Conservation (phyloP, 2,797 vertebrate genomes). For the Danio tinwini region DNA sequence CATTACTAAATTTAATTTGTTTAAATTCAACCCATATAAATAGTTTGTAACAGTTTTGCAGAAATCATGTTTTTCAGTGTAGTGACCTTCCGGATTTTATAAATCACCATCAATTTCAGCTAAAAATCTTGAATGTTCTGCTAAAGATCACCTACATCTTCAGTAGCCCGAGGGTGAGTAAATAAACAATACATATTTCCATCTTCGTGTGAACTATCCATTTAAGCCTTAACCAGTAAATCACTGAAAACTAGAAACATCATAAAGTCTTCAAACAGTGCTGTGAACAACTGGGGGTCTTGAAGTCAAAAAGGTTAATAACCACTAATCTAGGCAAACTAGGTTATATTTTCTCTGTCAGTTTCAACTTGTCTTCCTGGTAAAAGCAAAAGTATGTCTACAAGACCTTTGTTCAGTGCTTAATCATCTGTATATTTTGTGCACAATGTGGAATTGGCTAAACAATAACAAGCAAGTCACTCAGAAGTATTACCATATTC, state of each 20-base stretch:
- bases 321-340: background rate
- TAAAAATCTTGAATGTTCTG: too few species aligned
- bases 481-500: slow-evolving; percentile 5
- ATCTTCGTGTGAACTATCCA: too few species aligned
- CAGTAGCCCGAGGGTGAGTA: too few species aligned
- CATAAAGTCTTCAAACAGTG: background rate
- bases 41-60: too few species aligned
- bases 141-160: too few species aligned
- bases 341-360: background rate
- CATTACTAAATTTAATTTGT: too few species aligned
- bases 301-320: background rate
- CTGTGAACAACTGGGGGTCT: background rate
- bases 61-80: too few species aligned
- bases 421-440: slow-evolving; percentile 18
- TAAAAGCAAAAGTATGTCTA: background rate
- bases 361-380: slow-evolving; percentile 4
- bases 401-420: background rate
- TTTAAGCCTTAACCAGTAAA: background rate
- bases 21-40: too few species aligned
- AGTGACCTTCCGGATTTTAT: too few species aligned
- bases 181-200: too few species aligned
- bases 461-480: slow-evolving; percentile 18
- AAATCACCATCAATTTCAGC: too few species aligned
- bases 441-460: background rate
- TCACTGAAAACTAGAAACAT: background rate